Evolutionary conservation across 2,797 vertebrate genomes (phyloP).

Genomic region (Pelodytes ibericus): DNA sequence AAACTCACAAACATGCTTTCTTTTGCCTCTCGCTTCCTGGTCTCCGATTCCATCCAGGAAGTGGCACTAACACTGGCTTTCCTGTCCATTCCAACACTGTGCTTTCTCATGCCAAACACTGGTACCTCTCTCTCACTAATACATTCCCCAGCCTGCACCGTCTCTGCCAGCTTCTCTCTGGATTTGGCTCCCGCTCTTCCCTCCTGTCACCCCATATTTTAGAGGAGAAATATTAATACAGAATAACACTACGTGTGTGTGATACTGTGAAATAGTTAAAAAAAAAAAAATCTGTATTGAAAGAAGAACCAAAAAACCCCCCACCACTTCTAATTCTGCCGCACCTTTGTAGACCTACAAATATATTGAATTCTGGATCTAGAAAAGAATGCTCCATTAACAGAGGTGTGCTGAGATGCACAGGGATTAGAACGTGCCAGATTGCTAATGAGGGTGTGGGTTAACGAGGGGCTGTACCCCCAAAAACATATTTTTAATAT

Average conservation of each 20-base stretch:
- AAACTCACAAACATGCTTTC: conserved; percentile 54
- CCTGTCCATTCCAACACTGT: conserved; percentile 55
- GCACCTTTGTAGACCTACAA: no score
- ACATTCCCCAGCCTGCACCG: conserved; percentile 50
- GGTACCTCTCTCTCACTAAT: conserved; percentile 57
- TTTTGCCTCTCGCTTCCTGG: conserved; percentile 46
- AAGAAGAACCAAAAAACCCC: no score
- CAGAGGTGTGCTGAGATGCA: no score
- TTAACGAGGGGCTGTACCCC: no score
- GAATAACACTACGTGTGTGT: conserved; percentile 48
- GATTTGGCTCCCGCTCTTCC: conserved; percentile 50
- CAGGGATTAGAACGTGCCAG: no score
- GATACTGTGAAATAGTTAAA: conserved; percentile 19
- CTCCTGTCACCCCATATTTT: conserved; percentile 57
- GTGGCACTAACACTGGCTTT: conserved; percentile 54
- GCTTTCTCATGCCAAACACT: conserved; percentile 56
- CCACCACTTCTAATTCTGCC: no score
- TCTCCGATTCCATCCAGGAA: conserved; percentile 56
- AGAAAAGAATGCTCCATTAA: no score
- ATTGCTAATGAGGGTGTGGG: no score
- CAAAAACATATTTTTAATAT: no score
- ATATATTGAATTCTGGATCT: no score
- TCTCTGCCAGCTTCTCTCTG: conserved; percentile 50
- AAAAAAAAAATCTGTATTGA: no score
- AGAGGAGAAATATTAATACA: conserved; percentile 48